These are phyloP conservation scores for Poicephalus meyeri DNA, from an alignment of 2,113 vertebrate genomes.

Conservation along the genomic window DNA sequence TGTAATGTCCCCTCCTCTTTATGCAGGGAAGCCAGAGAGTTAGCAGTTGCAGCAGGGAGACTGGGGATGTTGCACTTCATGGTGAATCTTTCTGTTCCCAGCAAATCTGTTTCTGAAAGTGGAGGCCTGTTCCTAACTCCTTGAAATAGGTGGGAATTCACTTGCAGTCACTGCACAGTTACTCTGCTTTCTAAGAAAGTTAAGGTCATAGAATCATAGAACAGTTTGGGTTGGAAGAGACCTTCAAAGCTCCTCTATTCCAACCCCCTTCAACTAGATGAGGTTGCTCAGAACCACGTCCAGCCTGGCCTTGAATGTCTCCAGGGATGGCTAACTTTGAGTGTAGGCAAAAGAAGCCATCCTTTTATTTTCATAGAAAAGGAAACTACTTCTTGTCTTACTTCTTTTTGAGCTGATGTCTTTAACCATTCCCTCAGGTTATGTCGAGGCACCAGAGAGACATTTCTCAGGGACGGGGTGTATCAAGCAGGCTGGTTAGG, in stretches of 20 bases:
- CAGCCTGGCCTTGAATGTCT: neutral
- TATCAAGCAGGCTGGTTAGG: neutral
- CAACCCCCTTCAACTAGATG: neutral
- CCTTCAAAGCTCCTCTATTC: neutral
- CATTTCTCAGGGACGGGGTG: accelerated
- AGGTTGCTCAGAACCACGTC: neutral
- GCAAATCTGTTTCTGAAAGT: neutral
- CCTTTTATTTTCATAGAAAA: neutral
- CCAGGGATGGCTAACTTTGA: neutral
- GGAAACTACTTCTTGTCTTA: neutral
- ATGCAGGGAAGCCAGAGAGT: neutral
- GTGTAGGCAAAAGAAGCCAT: neutral
- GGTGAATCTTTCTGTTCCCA: neutral
- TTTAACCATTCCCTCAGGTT: neutral
- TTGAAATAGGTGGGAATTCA: neutral
- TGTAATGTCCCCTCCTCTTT: neutral
- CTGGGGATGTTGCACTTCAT: neutral
- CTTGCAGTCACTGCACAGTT: neutral
- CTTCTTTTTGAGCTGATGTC: neutral
- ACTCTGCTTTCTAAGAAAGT: neutral
- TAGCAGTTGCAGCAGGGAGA: neutral
- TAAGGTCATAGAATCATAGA: neutral
- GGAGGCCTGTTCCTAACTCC: neutral
- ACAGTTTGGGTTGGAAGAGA: neutral
- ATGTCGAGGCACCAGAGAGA: neutral